Evolutionary conservation across 2,113 vertebrate species (phyloP), one percentile per base, ranked within the genome.

Genomic region (Microcebus lehilahytsara): DNA sequence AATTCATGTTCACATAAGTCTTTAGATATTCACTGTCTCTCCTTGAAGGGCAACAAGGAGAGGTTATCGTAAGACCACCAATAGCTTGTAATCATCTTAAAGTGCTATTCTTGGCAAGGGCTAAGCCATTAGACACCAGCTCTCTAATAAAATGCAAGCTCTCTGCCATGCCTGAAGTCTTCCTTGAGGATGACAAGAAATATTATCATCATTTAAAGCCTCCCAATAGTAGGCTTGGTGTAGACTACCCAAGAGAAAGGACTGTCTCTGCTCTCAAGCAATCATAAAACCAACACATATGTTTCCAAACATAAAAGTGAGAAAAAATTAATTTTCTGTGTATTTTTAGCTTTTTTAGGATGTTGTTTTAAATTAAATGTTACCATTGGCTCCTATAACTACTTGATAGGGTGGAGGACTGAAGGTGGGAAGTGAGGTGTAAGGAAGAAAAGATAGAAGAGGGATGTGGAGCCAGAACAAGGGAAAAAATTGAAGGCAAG

Each of bases 351-450:
- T 93, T 58, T 66, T 32, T 37, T 37, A 40, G 27, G 19, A 16
- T n/a, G 12, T n/a, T 74, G 27, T 62, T 91, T 95, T 92, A 42
- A 93, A 77, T 77, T 51, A 74, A 89, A 84, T 71, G 6, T 80
- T 84, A 60, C 64, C 53, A 49, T 85, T 95, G 75, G 19, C 80
- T 92, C 86, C 86, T 93, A 49, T 84, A 91, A 58, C 66, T 75
- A 78, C 32, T 42, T 80, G 19, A 51, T 62, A 13, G 40, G 17
- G 7, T 34, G 34, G 81, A 85, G 34, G 40, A 23, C 46, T 42
- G 9, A 49, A 81, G 11, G 13, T 66, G 27, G 37, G 64, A 27
- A 69, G 20, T n/a, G 12, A 49, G 16, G 14, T 75, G 37, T 2
- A 40, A 7, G 74, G 20, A 79, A 67, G 27, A 69, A 85, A 53